phyloP scores from a whole-genome alignment of 2,113 vertebrate genomes.

The Scortum barcoo region DNA sequence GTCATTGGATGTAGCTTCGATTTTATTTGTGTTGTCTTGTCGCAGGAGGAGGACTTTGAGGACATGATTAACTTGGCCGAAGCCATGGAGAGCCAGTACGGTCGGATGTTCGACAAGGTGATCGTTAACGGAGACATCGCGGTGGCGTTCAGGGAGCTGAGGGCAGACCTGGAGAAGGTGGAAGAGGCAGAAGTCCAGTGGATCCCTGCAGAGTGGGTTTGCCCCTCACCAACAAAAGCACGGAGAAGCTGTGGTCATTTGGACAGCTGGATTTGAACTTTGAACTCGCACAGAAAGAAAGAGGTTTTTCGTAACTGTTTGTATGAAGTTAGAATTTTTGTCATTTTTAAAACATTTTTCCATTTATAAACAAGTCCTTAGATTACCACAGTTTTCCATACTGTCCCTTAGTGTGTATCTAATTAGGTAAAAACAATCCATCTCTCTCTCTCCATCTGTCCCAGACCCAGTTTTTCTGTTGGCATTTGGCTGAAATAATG shows the following conservation, averaged over 20 bases:
- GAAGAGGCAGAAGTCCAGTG: conserved; percentile 87
- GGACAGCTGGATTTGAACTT: conserved; percentile 60
- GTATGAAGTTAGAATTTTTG: conserved; percentile 11
- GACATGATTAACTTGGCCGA: conserved; percentile 91
- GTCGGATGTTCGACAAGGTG: conserved; percentile 92
- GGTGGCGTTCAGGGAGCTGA: conserved; percentile 88
- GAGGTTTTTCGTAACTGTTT: background rate
- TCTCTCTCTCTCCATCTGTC: conserved; percentile 32
- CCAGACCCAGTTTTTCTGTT: conserved; percentile 62
- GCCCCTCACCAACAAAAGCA: conserved; percentile 70
- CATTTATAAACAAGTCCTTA: conserved; percentile 27
- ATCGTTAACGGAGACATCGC: conserved; percentile 92
- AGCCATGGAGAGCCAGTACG: conserved; percentile 89
- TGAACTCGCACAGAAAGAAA: background rate
- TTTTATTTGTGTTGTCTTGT: conserved; percentile 20
- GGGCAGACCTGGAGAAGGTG: conserved; percentile 86
- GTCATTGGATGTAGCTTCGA: background rate
- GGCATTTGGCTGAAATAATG: conserved; percentile 69
- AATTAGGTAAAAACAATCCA: conserved; percentile 24
- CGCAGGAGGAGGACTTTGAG: conserved; percentile 94
- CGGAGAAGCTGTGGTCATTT: conserved; percentile 59
- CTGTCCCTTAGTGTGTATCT: conserved; percentile 36
- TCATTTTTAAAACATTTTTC: conserved; percentile 47
- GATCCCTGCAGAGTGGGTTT: conserved; percentile 91
- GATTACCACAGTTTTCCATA: conserved; percentile 55